These are phyloP conservation scores for Diceros bicornis DNA, from an alignment of 2,797 vertebrate species.

Conservation along the genomic window DNA sequence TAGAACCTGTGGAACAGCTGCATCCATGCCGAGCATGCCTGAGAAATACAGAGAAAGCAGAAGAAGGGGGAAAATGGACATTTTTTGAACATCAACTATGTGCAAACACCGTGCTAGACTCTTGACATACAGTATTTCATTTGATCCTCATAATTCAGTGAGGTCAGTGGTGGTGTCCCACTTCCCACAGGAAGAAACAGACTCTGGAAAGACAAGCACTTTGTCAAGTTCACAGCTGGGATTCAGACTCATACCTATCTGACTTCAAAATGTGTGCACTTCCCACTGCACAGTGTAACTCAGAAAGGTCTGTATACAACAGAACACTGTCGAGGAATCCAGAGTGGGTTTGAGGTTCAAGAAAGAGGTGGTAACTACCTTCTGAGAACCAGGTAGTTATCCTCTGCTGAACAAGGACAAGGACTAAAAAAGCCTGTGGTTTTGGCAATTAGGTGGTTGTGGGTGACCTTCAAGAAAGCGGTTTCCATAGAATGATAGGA, in stretches of 20 bases:
- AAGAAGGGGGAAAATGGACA: neutral
- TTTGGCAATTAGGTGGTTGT: neutral
- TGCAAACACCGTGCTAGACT: neutral
- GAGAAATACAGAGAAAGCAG: neutral
- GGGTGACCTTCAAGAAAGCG: constrained; percentile 53
- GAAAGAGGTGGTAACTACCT: neutral
- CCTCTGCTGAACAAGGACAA: constrained; percentile 9
- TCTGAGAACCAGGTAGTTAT: constrained; percentile 4
- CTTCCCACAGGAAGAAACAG: neutral
- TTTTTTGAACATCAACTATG: neutral
- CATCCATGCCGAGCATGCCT: neutral
- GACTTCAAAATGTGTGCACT: neutral
- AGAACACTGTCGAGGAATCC: neutral
- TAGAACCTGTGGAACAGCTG: neutral
- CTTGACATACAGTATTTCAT: neutral
- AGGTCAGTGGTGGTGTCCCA: neutral
- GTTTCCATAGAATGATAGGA: neutral
- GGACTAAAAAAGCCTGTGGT: neutral
- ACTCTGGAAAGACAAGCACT: constrained; percentile 3
- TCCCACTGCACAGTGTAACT: neutral
- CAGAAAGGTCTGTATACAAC: neutral
- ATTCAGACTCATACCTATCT: neutral
- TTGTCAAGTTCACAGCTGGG: neutral
- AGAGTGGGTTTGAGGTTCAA: neutral
- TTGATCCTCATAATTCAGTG: neutral